These are phyloP conservation scores for Danio choprae DNA, from an alignment of 2,797 vertebrate species.

Conservation along the genomic window DNA sequence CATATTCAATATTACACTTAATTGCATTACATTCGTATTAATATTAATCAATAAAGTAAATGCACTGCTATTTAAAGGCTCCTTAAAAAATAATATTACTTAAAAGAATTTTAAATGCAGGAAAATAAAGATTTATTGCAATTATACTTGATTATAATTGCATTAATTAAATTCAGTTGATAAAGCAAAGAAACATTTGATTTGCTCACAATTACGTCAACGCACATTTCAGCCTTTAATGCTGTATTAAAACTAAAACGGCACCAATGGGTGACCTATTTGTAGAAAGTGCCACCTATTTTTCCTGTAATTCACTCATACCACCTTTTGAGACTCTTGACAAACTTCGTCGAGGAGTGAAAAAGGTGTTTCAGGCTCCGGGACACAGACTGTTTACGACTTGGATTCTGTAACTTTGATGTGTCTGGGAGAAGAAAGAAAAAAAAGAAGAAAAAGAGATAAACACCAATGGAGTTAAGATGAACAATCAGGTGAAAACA, in stretches of 20 bases:
- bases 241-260: neutral
- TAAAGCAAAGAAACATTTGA: neutral
- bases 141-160: neutral
- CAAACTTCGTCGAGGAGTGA: conserved; percentile 97
- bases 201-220: neutral
- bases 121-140: too few relatives aligned
- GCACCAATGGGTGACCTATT: neutral
- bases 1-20: too few relatives aligned
- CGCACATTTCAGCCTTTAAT: neutral
- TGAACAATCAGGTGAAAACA: conserved; percentile 17
- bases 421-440: conserved; percentile 76
- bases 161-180: neutral
- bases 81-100: too few relatives aligned
- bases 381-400: conserved; percentile 95
- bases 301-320: conserved; percentile 20
- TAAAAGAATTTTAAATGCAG: too few relatives aligned
- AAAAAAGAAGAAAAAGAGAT: conserved; percentile 10
- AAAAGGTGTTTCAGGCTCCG: conserved; percentile 96
- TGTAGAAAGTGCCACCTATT: neutral
- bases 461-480: conserved; percentile 53
- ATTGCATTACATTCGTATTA: too few relatives aligned
- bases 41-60: too few relatives aligned
- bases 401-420: conserved; percentile 89
- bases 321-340: conserved; percentile 95
- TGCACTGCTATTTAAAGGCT: too few relatives aligned